Conservation (phyloP, 2,888 invertebrate genomes). For the Phytoseiulus persimilis region DNA sequence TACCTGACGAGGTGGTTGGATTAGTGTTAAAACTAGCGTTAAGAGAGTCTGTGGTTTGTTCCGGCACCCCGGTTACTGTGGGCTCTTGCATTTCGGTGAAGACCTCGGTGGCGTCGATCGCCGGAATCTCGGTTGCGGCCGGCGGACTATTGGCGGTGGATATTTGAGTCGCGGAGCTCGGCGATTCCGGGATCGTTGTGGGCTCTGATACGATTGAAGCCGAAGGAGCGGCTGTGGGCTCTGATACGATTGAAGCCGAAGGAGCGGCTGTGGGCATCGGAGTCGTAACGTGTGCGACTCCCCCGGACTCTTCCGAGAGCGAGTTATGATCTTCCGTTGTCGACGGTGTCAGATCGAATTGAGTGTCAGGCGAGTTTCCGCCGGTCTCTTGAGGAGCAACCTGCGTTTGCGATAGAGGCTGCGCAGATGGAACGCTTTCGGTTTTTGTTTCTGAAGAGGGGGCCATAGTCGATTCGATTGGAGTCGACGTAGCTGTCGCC, state of each 20-base stretch:
- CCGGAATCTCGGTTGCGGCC: not conserved
- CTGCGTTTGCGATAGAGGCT: not conserved
- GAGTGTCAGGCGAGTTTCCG: too few species aligned
- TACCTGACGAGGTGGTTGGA: not conserved
- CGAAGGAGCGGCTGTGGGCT: too few species aligned
- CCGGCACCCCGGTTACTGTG: constrained; percentile 23
- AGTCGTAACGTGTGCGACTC: too few species aligned
- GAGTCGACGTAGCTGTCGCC: not conserved
- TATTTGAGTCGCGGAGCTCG: not conserved
- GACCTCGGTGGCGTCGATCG: not conserved
- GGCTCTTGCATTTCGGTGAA: constrained; percentile 12
- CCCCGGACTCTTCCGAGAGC: too few species aligned
- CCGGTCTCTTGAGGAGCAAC: not conserved
- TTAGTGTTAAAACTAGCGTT: constrained; percentile 15
- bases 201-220: not conserved
- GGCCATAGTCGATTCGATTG: not conserved
- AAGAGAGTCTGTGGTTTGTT: constrained; percentile 16
- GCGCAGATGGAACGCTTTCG: too few species aligned
- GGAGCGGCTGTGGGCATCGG: too few species aligned
- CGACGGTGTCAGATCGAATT: too few species aligned
- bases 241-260: not conserved
- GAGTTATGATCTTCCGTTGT: too few species aligned
- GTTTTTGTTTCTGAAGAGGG: not conserved
- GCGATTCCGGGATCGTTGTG: not conserved
- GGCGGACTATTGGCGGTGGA: not conserved